A percentile compares a stretch with the other conserved stretches of the same genome.
phyloP scores from a whole-genome alignment of 2,888 invertebrate species.

The Agriopis leucophaearia region DNA sequence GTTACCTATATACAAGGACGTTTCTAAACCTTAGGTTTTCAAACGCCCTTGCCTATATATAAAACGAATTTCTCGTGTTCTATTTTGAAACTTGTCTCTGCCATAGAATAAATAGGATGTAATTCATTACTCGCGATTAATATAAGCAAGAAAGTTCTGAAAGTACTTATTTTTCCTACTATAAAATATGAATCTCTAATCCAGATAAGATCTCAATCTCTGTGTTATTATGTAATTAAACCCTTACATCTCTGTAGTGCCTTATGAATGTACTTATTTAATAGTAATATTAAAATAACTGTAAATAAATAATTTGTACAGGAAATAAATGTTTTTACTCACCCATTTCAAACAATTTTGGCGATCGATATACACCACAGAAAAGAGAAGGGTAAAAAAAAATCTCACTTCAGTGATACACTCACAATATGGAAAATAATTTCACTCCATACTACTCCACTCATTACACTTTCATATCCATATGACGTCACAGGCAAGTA shows the following conservation, averaged over 20 bases:
- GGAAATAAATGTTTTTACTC: not conserved
- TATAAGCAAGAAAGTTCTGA: not conserved
- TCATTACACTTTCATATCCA: too few species aligned
- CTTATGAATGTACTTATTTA: not conserved
- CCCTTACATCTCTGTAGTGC: slow-evolving; percentile 9
- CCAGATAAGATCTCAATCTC: slow-evolving; percentile 5
- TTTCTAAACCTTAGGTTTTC: too few species aligned
- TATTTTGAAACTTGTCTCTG: not conserved
- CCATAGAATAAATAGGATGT: not conserved
- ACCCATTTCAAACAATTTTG: not conserved
- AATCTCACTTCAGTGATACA: too few species aligned
- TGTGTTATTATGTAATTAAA: slow-evolving; percentile 8
- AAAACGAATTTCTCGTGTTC: too few species aligned
- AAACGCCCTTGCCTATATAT: too few species aligned
- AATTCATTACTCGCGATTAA: too few species aligned
- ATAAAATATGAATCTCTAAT: slow-evolving; percentile 15
- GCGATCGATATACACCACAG: not conserved
- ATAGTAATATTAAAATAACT: not conserved
- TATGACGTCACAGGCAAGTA: too few species aligned
- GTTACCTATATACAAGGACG: too few species aligned
- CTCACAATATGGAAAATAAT: too few species aligned
- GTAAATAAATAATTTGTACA: slow-evolving; percentile 6
- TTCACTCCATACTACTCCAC: too few species aligned
- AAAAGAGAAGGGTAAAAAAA: too few species aligned
- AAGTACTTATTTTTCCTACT: not conserved